A percentile compares a stretch with the other conserved stretches of the same genome.
phyloP scores from a whole-genome alignment of 2,888 invertebrate species.

The Dynastes grantii region DNA sequence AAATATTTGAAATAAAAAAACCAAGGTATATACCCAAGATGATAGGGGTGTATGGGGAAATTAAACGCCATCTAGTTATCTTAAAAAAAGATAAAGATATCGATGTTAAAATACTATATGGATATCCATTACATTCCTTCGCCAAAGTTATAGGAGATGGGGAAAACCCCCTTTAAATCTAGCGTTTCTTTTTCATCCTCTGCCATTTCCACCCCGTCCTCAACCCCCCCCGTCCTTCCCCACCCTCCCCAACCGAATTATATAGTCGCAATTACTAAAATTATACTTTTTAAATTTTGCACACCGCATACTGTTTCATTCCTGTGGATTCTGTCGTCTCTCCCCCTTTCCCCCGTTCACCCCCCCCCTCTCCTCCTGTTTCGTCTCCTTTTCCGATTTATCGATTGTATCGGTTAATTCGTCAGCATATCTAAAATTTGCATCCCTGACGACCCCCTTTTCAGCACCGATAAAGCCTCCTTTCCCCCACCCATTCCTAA shows the following conservation, averaged over 20 bases:
- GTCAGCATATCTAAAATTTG: conserved; percentile 46
- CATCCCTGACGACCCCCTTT: conserved; percentile 27
- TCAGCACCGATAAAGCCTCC: background rate
- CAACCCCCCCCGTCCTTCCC: background rate
- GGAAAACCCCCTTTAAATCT: background rate
- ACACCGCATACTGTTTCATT: background rate
- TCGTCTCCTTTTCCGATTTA: conserved; percentile 27
- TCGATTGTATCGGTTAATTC: conserved; percentile 42
- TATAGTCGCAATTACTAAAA: conserved; percentile 42
- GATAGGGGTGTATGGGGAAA: too few species aligned
- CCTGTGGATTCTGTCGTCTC: background rate
- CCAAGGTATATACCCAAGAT: too few species aligned
- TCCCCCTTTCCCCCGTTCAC: background rate
- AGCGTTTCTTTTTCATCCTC: background rate
- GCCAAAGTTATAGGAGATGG: too few species aligned
- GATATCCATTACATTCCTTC: too few species aligned
- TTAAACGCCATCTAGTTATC: too few species aligned
- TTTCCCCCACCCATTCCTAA: background rate
- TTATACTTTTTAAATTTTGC: conserved; percentile 38
- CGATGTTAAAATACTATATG: too few species aligned
- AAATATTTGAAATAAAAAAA: too few species aligned
- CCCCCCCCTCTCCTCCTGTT: background rate
- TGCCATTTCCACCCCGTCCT: background rate
- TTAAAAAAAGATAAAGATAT: too few species aligned
- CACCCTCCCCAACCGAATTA: conserved; percentile 11